Percentiles rank a stretch among this genome's conserved stretches.
phyloP scores from a whole-genome alignment of 2,888 invertebrate species.

The Ophioninae sp. region DNA sequence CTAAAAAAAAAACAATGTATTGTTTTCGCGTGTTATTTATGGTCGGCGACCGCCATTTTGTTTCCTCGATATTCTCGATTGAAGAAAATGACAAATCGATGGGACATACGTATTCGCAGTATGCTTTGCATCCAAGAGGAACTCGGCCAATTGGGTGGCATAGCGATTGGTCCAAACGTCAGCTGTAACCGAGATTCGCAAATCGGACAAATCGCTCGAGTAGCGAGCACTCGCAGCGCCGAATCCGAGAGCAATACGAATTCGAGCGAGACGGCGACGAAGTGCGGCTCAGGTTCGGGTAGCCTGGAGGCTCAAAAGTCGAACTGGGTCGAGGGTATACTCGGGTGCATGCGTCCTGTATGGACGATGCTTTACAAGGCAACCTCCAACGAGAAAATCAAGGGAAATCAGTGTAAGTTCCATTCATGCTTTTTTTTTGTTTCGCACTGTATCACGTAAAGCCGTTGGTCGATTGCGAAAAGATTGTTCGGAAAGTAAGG shows the following conservation, averaged over 20 bases:
- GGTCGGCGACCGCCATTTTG: no score
- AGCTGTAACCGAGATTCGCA: slow-evolving; percentile 67
- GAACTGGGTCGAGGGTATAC: slow-evolving; percentile 91
- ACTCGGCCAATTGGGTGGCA: slow-evolving; percentile 82
- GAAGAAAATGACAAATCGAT: neutral
- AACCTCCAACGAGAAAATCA: slow-evolving; percentile 85
- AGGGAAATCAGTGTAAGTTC: slow-evolving; percentile 84
- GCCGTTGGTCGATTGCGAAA: neutral
- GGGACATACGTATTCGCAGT: slow-evolving; percentile 77
- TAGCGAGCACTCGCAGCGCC: slow-evolving; percentile 68
- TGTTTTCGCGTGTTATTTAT: no score
- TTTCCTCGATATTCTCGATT: no score
- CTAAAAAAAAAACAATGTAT: no score
- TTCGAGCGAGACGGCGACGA: slow-evolving; percentile 75
- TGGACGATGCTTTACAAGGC: slow-evolving; percentile 93
- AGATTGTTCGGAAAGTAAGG: neutral
- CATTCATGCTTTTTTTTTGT: neutral
- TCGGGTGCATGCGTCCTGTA: slow-evolving; percentile 94
- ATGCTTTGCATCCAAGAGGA: slow-evolving; percentile 86
- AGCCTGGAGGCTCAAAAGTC: slow-evolving; percentile 82
- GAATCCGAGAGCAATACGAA: slow-evolving; percentile 75
- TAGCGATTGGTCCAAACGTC: slow-evolving; percentile 73
- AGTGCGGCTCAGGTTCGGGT: slow-evolving; percentile 74
- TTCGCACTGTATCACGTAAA: slow-evolving; percentile 1
- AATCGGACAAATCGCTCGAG: slow-evolving; percentile 71